These are phyloP conservation scores for Phanerotoma sp. DNA, from an alignment of 2,888 invertebrate species.

Conservation along the genomic window DNA sequence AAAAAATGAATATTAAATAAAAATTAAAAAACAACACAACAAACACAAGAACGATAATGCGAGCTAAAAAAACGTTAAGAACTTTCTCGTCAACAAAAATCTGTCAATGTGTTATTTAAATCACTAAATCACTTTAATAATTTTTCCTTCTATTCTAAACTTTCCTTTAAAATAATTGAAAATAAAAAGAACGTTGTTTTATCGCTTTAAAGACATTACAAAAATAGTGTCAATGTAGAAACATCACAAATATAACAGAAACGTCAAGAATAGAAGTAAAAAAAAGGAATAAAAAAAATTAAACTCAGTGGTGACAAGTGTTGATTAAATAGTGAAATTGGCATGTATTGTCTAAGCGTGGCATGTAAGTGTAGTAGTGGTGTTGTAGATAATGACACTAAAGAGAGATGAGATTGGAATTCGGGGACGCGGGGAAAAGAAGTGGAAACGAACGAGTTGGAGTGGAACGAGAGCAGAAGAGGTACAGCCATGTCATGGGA, in stretches of 20 bases:
- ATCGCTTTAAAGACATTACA: too few relatives aligned
- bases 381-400: conserved; percentile 40
- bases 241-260: not conserved
- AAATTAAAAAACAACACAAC: too few relatives aligned
- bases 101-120: too few relatives aligned
- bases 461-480: conserved; percentile 36
- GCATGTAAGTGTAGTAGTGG: conserved; percentile 40
- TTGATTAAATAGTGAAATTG: conserved; percentile 20
- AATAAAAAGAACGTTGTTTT: too few relatives aligned
- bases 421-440: conserved; percentile 37
- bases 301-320: conserved; percentile 4
- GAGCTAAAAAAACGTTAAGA: too few relatives aligned
- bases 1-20: too few relatives aligned
- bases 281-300: not conserved
- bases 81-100: too few relatives aligned
- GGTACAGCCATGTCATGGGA: conserved; percentile 78
- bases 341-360: conserved; percentile 45
- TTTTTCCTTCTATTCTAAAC: too few relatives aligned
- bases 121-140: too few relatives aligned
- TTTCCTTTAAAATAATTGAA: too few relatives aligned
- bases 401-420: conserved; percentile 45
- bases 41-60: too few relatives aligned
- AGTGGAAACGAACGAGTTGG: conserved; percentile 34
- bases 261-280: not conserved
- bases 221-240: not conserved